Evolutionary conservation across 2,797 vertebrate species (phyloP), one percentile per base, ranked within the genome.

Genomic region (Cyprinodon diabolis): DNA sequence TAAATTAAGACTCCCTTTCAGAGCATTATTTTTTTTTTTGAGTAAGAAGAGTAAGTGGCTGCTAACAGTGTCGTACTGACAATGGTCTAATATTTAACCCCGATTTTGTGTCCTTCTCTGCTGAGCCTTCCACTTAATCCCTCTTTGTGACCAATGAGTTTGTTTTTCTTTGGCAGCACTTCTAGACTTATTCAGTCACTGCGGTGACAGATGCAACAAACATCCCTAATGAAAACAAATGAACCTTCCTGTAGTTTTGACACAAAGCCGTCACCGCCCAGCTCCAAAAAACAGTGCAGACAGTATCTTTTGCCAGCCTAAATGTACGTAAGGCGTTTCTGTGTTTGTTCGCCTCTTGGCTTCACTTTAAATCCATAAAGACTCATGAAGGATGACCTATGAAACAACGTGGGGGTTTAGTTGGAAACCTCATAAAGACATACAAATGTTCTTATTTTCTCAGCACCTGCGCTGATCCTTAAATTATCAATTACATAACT

Each of bases 151-250:
- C 60, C 6, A n/a, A 45, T n/a, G 37, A 63, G 40, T 45, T 67
- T 21, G 7, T 30, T 65, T 30, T 35, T 58, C 19, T 66, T 21
- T 73, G 62, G 62, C 71, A 13, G 11, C 51, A 56, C 14, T 66
- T 73, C 37, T n/a, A 25, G 14, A 56, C 40, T 47, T 9, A 21
- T 35, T 23, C 54, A 55, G 0, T 55, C 54, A 23, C 25, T 52
- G 47, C 66, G n/a, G 25, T 43, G 52, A 37, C n/a, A 69, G 80
- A 79, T 63, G 62, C 71, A 73, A 82, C 71, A 83, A 81, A 84
- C 66, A 74, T 15, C 19, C 7, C 75, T 83, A 84, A 87, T 85
- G 85, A 83, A 84, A 89, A 83, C 74, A 58, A 83, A 90, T 89
- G 21, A 80, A 78, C 86, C 79, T 81, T 69, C 69, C 78, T 76